Conservation (phyloP, 2,113 vertebrate genomes). For the Micromys minutus region DNA sequence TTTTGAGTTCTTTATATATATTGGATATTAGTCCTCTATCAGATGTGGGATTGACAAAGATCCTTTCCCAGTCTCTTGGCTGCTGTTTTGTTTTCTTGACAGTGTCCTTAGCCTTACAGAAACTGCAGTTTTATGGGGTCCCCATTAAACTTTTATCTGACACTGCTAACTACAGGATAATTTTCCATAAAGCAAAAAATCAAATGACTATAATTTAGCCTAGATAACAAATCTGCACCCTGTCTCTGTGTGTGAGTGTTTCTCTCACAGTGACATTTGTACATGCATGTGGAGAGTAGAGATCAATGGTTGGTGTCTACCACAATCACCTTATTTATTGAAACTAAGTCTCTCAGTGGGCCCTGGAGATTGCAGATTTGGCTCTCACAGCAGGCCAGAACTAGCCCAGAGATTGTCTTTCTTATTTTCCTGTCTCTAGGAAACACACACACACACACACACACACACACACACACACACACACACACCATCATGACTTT, state of each 20-base stretch:
- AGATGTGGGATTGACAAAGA: too few relatives aligned
- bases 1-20: too few relatives aligned
- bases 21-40: too few relatives aligned
- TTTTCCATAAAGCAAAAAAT: slow-evolving; percentile 11
- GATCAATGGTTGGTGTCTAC: background rate
- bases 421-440: background rate
- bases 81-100: too few relatives aligned
- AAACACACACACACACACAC: too few relatives aligned
- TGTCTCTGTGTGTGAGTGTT: background rate
- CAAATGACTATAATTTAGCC: background rate
- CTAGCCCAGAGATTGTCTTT: background rate
- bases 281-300: background rate
- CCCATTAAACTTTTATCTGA: too few relatives aligned
- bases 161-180: too few relatives aligned
- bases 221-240: background rate
- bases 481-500: background rate
- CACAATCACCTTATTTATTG: background rate
- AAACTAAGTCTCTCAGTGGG: background rate
- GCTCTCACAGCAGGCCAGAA: background rate
- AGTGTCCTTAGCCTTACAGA: too few relatives aligned
- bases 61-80: too few relatives aligned
- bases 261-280: background rate
- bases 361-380: too few relatives aligned
- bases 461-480: too few relatives aligned
- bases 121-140: too few relatives aligned